phyloP scores from a whole-genome alignment of 2,888 invertebrate genomes.

The Pheosia gnoma region DNA sequence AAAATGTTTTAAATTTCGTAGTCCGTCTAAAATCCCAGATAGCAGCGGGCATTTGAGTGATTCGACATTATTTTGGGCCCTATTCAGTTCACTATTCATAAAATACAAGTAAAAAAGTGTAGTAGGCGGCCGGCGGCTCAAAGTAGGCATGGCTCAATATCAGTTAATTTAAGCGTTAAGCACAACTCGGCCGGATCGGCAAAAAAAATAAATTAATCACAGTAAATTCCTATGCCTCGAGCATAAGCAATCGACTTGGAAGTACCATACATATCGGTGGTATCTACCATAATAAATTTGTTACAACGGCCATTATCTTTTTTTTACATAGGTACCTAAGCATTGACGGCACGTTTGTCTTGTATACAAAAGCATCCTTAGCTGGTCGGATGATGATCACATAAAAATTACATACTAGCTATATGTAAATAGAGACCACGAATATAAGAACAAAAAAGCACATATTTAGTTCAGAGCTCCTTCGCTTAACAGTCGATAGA shows the following conservation, averaged over 20 bases:
- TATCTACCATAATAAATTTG: conserved; percentile 1
- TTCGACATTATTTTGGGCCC: conserved; percentile 16
- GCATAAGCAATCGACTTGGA: conserved; percentile 1
- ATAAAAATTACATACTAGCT: neutral
- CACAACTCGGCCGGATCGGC: conserved; percentile 23
- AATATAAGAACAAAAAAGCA: too few relatives aligned
- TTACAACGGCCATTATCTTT: conserved; percentile 13
- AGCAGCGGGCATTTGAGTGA: conserved; percentile 17
- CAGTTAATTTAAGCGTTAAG: conserved; percentile 25
- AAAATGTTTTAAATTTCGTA: too few relatives aligned
- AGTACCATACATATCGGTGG: neutral
- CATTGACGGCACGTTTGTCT: conserved; percentile 10
- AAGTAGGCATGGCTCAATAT: conserved; percentile 29
- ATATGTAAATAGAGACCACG: conserved; percentile 1
- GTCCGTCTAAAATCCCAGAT: neutral
- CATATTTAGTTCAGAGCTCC: neutral
- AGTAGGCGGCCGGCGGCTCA: conserved; percentile 11
- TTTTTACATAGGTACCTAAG: conserved; percentile 21
- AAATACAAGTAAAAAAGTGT: conserved; percentile 13
- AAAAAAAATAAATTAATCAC: conserved; percentile 39
- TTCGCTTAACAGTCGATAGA: too few relatives aligned
- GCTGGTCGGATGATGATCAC: neutral
- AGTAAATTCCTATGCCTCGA: conserved; percentile 19
- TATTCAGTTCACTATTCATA: conserved; percentile 19
- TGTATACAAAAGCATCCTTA: neutral